Percentiles rank a stretch among this genome's conserved stretches.
phyloP scores from a whole-genome alignment of 2,797 vertebrate species.

The Rhincodon typus region DNA sequence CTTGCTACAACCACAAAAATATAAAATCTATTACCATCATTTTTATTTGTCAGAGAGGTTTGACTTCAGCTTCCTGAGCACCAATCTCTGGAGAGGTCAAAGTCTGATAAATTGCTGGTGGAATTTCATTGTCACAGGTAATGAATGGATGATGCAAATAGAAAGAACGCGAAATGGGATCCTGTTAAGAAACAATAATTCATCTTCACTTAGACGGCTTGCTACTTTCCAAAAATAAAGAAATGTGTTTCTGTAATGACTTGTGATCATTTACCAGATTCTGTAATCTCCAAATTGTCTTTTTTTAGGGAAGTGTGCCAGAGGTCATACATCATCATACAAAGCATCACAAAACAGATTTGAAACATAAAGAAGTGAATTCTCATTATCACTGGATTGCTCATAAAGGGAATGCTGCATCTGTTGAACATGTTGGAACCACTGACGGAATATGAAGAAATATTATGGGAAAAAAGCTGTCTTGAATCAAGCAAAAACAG shows the following conservation, averaged over 20 bases:
- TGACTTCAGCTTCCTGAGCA: background rate
- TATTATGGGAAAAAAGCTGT: no score
- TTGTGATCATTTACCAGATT: conserved; percentile 1
- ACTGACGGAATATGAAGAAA: no score
- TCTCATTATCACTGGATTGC: background rate
- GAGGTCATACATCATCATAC: background rate
- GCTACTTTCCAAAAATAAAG: background rate
- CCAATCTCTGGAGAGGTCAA: background rate
- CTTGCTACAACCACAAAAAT: background rate
- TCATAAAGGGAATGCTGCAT: background rate
- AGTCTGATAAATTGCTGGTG: conserved; percentile 7
- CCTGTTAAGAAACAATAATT: conserved; percentile 12
- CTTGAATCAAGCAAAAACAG: no score
- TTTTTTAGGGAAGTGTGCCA: background rate
- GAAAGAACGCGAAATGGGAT: background rate
- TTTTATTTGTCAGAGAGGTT: background rate
- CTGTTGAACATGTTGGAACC: background rate
- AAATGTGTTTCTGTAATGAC: background rate
- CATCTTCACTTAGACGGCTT: conserved; percentile 4
- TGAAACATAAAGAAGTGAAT: background rate
- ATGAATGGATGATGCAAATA: background rate
- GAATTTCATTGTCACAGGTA: conserved; percentile 11
- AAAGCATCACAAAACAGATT: background rate
- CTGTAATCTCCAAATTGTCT: conserved; percentile 26
- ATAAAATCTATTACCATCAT: background rate